phyloP scores from a whole-genome alignment of 2,113 vertebrate genomes.

The Boleophthalmus pectinirostris region DNA sequence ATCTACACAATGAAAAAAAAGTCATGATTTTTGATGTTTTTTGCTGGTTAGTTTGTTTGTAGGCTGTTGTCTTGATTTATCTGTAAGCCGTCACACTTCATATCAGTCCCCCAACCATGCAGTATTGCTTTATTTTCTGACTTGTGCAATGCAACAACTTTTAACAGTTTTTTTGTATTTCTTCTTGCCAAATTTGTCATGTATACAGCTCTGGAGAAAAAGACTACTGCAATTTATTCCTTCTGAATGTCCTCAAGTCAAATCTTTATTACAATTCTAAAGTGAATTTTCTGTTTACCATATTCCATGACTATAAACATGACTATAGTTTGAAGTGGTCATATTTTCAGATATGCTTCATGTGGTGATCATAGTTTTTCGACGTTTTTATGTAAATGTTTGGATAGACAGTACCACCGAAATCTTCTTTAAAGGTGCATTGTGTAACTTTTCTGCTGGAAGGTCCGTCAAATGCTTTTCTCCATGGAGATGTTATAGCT shows the following conservation, averaged over 20 bases:
- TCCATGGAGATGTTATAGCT: too few relatives aligned
- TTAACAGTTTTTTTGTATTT: slow-evolving; percentile 33
- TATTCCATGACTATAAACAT: neutral
- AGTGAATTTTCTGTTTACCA: neutral
- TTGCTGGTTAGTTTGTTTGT: slow-evolving; percentile 61
- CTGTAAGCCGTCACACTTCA: slow-evolving; percentile 55
- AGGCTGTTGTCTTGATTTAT: slow-evolving; percentile 51
- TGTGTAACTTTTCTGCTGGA: too few relatives aligned
- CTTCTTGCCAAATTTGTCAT: slow-evolving; percentile 47
- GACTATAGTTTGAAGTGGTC: neutral
- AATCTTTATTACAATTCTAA: neutral
- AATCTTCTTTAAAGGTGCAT: slow-evolving; percentile 8
- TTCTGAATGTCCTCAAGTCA: neutral
- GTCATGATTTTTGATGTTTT: slow-evolving; percentile 43
- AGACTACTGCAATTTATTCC: neutral
- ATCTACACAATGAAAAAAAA: slow-evolving; percentile 58
- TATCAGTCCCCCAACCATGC: slow-evolving; percentile 59
- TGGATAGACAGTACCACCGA: slow-evolving; percentile 56
- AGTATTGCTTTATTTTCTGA: slow-evolving; percentile 68
- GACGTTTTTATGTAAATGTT: slow-evolving; percentile 42
- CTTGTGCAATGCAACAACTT: slow-evolving; percentile 68
- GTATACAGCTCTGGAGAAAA: neutral
- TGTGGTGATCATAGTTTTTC: slow-evolving; percentile 38
- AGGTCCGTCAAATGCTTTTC: too few relatives aligned
- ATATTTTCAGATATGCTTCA: slow-evolving; percentile 9